Base-by-base conservation (phyloP, 2,797 vertebrate species). In the Microctenopoma steveboyesi region DNA sequence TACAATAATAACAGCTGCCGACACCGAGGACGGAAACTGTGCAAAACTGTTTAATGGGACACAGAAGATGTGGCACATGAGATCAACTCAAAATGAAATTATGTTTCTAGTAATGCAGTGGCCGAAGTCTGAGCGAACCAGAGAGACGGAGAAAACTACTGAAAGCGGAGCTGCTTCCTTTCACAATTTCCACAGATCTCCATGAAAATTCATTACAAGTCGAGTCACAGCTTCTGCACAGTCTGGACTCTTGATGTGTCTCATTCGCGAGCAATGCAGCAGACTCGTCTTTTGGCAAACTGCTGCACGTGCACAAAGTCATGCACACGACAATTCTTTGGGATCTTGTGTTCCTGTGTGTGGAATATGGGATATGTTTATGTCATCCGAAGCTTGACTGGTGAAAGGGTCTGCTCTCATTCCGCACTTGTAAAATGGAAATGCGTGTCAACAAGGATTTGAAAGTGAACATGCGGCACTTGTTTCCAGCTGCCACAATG, bases 401-500 rank as follows among this genome's bases (percentile, higher is more conserved):
- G 4, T 35, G 27, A 42, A 8, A 33, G 15, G 18, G 15, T 52
- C 66, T 46, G 49, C 28, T 75, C 22, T 13, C 48, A 33, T 63
- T 49, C 46, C 33, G 64, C 30, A 15, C 47, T 64, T 5, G 40
- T 37, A 22, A 49, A 60, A 49, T 39, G 30, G 50, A 76, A 76
- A 69, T 53, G 45, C 18, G 61, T 60, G 57, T 62, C 60, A 76
- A 45, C 43, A 45, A n/a, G 43, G 8, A 45, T n/a, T 7, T 45
- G 16, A n/a, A 45, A n/a, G 3, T 7, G 15, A 45, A 7, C 43
- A 16, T 45, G 69, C 59, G 67, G 62, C 77, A 54, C 66, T 75
- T 75, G 51, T 64, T 49, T 47, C 40, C 59, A n/a, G 72, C 76
- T 64, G 48, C 63, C 16, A 67, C 65, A 11, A 15, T 4, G 72